Percentiles rank a stretch among this genome's conserved stretches.
These are phyloP conservation scores for Tor tambroides DNA, from an alignment of 2,113 vertebrate genomes.

Conservation along the genomic window DNA sequence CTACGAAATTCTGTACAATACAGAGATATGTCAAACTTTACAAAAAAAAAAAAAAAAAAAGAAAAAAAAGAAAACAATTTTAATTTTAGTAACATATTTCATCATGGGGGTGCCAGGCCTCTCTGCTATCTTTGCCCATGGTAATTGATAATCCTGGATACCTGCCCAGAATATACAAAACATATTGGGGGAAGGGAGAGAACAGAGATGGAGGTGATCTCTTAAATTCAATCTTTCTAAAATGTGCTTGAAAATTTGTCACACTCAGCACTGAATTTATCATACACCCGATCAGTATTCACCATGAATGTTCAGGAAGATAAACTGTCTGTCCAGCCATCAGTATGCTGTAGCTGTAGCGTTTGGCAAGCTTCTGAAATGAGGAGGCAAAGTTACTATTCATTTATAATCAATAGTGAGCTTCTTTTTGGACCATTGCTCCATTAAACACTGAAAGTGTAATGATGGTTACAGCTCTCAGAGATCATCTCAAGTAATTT, in stretches of 20 bases:
- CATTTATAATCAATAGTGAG: neutral
- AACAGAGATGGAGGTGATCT: neutral
- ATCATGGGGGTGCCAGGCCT: neutral
- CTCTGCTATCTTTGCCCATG: neutral
- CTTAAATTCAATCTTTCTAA: neutral
- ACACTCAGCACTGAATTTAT: neutral
- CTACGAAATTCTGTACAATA: neutral
- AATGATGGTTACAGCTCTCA: neutral
- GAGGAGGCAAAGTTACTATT: slow-evolving; percentile 10
- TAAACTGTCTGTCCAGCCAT: neutral
- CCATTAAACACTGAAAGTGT: neutral
- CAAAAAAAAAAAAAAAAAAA: neutral
- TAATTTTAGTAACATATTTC: neutral
- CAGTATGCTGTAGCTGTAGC: neutral
- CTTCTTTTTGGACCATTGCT: slow-evolving; percentile 11
- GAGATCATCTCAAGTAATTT: neutral
- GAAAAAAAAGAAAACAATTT: neutral
- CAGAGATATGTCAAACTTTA: neutral
- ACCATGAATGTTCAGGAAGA: neutral
- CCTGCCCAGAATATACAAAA: neutral
- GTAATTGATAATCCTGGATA: neutral
- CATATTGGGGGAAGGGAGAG: neutral
- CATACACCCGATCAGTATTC: neutral
- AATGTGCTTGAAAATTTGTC: neutral
- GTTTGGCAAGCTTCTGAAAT: neutral